Evolutionary conservation across 1,140 invertebrate species (phyloP).

Genomic region (Cyclargus thomasi): DNA sequence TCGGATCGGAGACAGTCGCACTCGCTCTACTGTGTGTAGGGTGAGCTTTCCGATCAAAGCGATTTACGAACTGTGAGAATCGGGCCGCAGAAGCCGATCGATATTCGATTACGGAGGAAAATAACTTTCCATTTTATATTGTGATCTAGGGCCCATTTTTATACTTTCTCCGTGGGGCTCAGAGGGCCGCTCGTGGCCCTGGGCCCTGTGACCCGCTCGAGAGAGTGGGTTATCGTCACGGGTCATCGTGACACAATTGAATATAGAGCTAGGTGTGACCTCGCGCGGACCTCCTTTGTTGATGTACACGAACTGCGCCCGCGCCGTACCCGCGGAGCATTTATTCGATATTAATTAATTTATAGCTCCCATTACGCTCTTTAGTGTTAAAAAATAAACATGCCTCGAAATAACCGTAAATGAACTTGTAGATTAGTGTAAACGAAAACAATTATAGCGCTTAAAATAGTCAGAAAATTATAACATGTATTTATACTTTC

Average conservation of each 20-base stretch:
- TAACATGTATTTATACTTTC: not conserved
- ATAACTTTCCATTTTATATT: conserved; percentile 12
- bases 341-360: not conserved
- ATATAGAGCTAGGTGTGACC: conserved; percentile 29
- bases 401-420: not conserved
- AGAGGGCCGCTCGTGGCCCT: conserved; percentile 38
- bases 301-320: conserved; percentile 22
- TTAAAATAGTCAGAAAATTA: not conserved
- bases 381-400: not conserved
- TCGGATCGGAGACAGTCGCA: too few species aligned
- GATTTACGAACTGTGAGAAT: too few species aligned
- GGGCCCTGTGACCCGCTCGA: conserved; percentile 45
- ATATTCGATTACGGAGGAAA: not conserved
- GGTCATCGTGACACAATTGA: conserved; percentile 43
- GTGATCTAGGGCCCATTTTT: conserved; percentile 26
- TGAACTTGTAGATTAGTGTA: not conserved
- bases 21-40: too few species aligned
- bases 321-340: not conserved
- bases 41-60: too few species aligned
- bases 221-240: conserved; percentile 47
- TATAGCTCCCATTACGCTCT: not conserved
- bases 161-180: conserved; percentile 45
- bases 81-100: not conserved
- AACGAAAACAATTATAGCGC: not conserved
- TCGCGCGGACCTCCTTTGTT: conserved; percentile 28